A percentile compares a stretch with the other conserved stretches of the same genome.
Conservation (phyloP, 2,113 vertebrate species). For the Melierax canorus region DNA sequence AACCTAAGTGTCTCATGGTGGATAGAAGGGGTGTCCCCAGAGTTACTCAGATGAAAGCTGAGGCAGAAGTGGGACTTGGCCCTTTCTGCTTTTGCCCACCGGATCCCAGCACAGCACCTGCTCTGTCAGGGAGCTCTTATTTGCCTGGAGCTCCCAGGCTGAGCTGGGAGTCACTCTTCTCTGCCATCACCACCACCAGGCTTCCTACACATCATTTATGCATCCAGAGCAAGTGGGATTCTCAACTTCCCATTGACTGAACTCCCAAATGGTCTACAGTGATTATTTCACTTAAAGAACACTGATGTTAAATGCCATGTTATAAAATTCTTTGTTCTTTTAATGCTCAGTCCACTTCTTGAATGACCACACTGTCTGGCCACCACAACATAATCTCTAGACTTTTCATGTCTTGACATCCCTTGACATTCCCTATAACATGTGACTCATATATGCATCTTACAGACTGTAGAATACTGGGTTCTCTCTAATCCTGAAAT, state of each 20-base stretch:
- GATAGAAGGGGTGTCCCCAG: not conserved
- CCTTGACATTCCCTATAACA: not conserved
- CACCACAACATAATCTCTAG: fast-evolving
- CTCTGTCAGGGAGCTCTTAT: not conserved
- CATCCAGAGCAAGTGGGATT: not conserved
- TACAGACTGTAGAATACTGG: not conserved
- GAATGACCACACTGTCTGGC: not conserved
- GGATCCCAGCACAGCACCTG: not conserved
- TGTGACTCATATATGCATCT: not conserved
- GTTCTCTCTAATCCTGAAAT: not conserved
- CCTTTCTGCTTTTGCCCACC: not conserved
- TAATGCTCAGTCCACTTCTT: not conserved
- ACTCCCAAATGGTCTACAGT: not conserved
- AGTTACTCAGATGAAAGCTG: not conserved
- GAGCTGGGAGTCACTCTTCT: not conserved
- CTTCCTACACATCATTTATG: not conserved
- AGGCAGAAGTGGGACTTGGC: not conserved
- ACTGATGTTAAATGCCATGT: not conserved
- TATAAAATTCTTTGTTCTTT: not conserved
- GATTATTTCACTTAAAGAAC: not conserved
- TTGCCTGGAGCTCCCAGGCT: not conserved
- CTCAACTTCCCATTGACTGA: not conserved
- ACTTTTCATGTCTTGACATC: not conserved
- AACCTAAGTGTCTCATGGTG: not conserved
- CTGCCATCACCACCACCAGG: not conserved